phyloP scores from a whole-genome alignment of 1,140 invertebrate genomes.

The Zaprionus camerounensis region DNA sequence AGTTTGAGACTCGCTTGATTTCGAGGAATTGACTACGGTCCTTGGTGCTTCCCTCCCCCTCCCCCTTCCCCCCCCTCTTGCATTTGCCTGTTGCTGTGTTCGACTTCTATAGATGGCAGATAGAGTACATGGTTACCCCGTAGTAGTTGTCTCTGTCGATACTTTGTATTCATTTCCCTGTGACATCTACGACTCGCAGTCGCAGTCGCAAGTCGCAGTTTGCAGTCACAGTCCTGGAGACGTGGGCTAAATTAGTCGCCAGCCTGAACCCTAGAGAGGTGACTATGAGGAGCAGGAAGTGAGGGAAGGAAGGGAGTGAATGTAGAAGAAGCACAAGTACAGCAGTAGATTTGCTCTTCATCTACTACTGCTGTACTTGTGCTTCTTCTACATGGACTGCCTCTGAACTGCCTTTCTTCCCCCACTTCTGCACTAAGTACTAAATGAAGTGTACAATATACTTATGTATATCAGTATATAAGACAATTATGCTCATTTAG shows the following conservation, averaged over 20 bases:
- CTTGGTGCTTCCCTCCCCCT: constrained; percentile 15
- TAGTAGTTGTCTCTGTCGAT: constrained; percentile 27
- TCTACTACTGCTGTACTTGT: too few species aligned
- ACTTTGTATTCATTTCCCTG: constrained; percentile 21
- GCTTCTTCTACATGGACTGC: too few species aligned
- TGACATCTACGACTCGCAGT: constrained; percentile 35
- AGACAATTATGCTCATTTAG: too few species aligned
- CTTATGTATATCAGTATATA: too few species aligned
- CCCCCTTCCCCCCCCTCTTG: background rate
- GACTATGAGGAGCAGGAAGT: background rate
- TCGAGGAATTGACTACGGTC: constrained; percentile 71
- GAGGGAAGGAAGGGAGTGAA: background rate
- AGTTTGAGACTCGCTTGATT: constrained; percentile 81
- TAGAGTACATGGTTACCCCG: constrained; percentile 52
- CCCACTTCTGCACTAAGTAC: too few species aligned
- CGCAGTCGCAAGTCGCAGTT: constrained; percentile 5
- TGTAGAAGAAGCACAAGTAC: background rate
- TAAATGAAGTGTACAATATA: too few species aligned
- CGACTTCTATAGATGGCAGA: constrained; percentile 54
- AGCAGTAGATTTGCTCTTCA: background rate
- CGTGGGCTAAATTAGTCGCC: constrained; percentile 50
- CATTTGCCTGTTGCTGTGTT: constrained; percentile 40
- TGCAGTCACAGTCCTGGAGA: constrained; percentile 6
- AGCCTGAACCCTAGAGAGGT: constrained; percentile 21
- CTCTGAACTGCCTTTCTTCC: too few species aligned